Percentiles rank a stretch among this genome's conserved stretches.
These are phyloP conservation scores for Cervus canadensis DNA, from an alignment of 2,113 vertebrate genomes.

Conservation along the genomic window DNA sequence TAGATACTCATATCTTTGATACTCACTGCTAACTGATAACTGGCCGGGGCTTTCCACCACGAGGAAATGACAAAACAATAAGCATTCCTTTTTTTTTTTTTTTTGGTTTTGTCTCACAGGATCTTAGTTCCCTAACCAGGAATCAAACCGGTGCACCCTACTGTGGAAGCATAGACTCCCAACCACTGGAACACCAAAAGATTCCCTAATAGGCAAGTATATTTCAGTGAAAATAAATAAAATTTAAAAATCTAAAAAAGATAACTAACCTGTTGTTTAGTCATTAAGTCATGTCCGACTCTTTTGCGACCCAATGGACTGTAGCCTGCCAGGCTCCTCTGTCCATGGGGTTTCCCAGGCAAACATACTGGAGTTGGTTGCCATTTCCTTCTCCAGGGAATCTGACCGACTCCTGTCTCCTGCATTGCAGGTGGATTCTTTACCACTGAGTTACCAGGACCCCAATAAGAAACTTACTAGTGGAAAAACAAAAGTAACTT, in stretches of 20 bases:
- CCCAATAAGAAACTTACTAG: neutral
- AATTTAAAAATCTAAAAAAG: neutral
- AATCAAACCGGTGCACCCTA: neutral
- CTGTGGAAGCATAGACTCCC: neutral
- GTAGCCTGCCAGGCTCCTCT: neutral
- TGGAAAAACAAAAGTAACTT: neutral
- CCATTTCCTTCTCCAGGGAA: neutral
- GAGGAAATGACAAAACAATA: slow-evolving; percentile 7
- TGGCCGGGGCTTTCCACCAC: slow-evolving; percentile 55
- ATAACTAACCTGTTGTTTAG: neutral
- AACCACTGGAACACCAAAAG: neutral
- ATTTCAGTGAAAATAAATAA: neutral
- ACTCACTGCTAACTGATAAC: slow-evolving; percentile 50
- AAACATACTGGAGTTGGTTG: neutral
- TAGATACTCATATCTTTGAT: neutral
- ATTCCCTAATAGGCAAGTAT: neutral
- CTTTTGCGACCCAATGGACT: neutral
- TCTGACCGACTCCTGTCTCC: neutral
- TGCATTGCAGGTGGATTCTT: neutral
- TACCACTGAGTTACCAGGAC: neutral
- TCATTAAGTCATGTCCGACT: neutral
- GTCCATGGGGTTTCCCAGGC: neutral
- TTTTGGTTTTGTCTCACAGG: neutral
- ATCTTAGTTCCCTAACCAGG: neutral
- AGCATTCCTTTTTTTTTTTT: neutral